These are phyloP conservation scores for Vidua macroura DNA, from an alignment of 2,113 vertebrate genomes.

Conservation along the genomic window DNA sequence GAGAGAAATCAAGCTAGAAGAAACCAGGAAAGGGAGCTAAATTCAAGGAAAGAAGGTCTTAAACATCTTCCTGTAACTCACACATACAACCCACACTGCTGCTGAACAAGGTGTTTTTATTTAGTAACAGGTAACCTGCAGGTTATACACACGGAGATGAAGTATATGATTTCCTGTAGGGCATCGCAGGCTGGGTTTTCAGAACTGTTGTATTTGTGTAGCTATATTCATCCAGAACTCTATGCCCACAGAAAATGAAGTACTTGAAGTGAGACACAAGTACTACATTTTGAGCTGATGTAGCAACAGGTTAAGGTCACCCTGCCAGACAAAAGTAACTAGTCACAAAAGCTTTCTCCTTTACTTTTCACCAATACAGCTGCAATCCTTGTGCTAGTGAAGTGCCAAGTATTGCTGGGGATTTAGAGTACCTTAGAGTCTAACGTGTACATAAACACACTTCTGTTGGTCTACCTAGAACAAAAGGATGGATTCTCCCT, in stretches of 20 bases:
- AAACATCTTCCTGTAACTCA: not conserved
- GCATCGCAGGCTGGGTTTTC: not conserved
- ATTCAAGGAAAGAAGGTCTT: not conserved
- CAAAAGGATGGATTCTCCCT: not conserved
- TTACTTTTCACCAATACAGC: not conserved
- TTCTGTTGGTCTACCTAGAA: not conserved
- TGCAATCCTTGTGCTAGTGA: not conserved
- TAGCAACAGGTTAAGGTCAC: not conserved
- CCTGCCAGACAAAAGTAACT: not conserved
- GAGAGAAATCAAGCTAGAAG: not conserved
- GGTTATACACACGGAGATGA: not conserved
- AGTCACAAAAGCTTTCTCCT: not conserved
- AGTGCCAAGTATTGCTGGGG: not conserved
- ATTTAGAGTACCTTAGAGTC: not conserved
- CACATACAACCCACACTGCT: not conserved
- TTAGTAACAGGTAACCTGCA: not conserved
- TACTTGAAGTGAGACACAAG: not conserved
- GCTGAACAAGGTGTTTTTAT: not conserved
- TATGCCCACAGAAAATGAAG: not conserved
- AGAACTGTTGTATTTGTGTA: not conserved
- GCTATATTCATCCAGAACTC: not conserved
- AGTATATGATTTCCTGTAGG: not conserved
- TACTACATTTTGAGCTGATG: not conserved
- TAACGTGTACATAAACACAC: fast-evolving
- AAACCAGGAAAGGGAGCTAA: not conserved